These are phyloP conservation scores for Chanos chanos DNA, from an alignment of 2,797 vertebrate species.

Conservation along the genomic window DNA sequence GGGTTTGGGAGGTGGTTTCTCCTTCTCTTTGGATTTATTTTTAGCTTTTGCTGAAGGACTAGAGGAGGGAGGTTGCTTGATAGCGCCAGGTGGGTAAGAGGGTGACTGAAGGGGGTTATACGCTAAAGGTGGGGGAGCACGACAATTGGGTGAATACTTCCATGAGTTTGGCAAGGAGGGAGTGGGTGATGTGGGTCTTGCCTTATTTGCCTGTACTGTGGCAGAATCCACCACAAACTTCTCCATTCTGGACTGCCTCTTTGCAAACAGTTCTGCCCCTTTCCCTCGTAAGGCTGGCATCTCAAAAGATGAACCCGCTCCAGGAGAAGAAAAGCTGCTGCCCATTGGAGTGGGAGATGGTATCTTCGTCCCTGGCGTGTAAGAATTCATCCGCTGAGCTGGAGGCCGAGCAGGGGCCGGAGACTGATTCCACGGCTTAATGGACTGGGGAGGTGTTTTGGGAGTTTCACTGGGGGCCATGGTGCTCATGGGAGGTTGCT, in stretches of 20 bases:
- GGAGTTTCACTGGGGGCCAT: constrained; percentile 55
- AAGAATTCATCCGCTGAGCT: constrained; percentile 63
- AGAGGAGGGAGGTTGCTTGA: constrained; percentile 72
- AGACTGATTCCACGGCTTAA: constrained; percentile 62
- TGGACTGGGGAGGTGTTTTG: constrained; percentile 55
- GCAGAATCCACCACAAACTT: constrained; percentile 94
- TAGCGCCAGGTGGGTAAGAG: constrained; percentile 85
- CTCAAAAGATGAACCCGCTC: constrained; percentile 76
- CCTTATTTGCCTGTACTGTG: constrained; percentile 87
- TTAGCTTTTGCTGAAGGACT: constrained; percentile 71
- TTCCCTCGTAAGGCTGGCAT: constrained; percentile 88
- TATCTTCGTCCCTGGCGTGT: constrained; percentile 52
- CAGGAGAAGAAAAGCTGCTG: constrained; percentile 57
- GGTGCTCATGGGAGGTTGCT: constrained; percentile 66
- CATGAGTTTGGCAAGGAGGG: constrained; percentile 88
- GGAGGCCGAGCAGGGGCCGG: constrained; percentile 54
- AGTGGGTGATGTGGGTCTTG: constrained; percentile 82
- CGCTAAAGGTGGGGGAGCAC: constrained; percentile 87
- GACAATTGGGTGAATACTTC: constrained; percentile 93
- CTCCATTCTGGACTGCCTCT: constrained; percentile 96
- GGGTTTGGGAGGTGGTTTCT: constrained; percentile 83
- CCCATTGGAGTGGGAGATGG: constrained; percentile 72
- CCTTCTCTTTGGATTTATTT: constrained; percentile 76
- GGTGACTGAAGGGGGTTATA: constrained; percentile 95
- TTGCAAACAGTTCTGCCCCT: constrained; percentile 95